Base-by-base conservation (phyloP, 2,113 vertebrate species). In the Upupa epops region DNA sequence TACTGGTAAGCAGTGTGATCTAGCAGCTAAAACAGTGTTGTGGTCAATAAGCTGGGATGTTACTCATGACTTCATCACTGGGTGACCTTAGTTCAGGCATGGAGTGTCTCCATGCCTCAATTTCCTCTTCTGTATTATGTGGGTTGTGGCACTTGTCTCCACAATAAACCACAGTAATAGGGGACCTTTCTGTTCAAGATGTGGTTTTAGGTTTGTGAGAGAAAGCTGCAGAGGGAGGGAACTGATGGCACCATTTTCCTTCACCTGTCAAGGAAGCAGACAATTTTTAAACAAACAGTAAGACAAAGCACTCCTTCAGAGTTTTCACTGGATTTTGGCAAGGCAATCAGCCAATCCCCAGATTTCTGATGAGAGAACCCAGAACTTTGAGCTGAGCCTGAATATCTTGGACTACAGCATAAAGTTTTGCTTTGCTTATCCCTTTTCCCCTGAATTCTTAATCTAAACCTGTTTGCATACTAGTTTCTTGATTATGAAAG, bases 1-100 rank as follows among this genome's bases (percentile, higher is more conserved):
- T 73, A 5, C 37, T 40, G 42, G 8, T n/a, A 64, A 40, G n/a
- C 5, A 21, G 2, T 17, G 21, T 31, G 51, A 29, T 52, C 7
- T n/a, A 5, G 52, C 8, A 26, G 55, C 16, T 61, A 56, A 17
- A 73, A 21, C 18, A 13, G 9, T 0, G 0, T 4, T 45, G 46
- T 32, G n/a, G 16, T 34, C 42, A 22, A 2, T 1, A 15, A 25
- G 11, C 25, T 21, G 49, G 32, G 29, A 9, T 25, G 13, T 32
- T 45, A 5, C 19, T 54, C 40, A 21, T 13, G n/a, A 6, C 20
- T 29, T 28, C 28, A 55, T 22, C 36, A 31, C 22, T 18, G 26
- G 29, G 17, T 81, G 61, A 59, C 49, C 31, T 45, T 5, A 7
- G 32, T 28, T 64, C 21, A 40, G 75, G 21, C 2, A 2, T 34